phyloP scores from a whole-genome alignment of 2,113 vertebrate species.

The Terrapene triunguis region DNA sequence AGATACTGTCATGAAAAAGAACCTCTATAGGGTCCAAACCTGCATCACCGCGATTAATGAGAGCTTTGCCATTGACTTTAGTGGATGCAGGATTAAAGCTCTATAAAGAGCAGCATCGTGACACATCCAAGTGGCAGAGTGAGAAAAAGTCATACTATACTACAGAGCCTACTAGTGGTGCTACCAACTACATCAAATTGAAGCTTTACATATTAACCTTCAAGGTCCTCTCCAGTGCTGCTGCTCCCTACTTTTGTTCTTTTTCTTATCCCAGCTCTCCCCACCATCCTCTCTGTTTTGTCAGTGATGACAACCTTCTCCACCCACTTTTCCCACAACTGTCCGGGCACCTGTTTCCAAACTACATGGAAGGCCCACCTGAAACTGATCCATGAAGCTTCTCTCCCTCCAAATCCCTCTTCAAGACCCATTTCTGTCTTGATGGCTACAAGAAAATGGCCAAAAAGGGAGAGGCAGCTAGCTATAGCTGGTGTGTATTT shows the following conservation, averaged over 20 bases:
- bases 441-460: background rate
- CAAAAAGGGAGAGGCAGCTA: background rate
- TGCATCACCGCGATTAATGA: no score
- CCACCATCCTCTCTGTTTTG: background rate
- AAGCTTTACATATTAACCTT: no score
- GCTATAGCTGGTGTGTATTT: background rate
- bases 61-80: accelerated
- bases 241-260: background rate
- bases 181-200: no score
- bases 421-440: background rate
- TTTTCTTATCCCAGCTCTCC: background rate
- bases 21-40: no score
- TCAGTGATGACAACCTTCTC: background rate
- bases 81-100: accelerated
- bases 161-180: no score
- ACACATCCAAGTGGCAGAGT: background rate
- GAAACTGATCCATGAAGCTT: background rate
- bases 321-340: background rate
- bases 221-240: no score
- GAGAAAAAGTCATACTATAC: no score
- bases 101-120: background rate
- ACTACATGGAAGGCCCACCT: background rate
- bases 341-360: background rate
- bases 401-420: background rate
- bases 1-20: no score